Percentiles rank a stretch among this genome's conserved stretches.
Evolutionary conservation across 1,140 invertebrate species (phyloP).

Genomic region (Popillia japonica): DNA sequence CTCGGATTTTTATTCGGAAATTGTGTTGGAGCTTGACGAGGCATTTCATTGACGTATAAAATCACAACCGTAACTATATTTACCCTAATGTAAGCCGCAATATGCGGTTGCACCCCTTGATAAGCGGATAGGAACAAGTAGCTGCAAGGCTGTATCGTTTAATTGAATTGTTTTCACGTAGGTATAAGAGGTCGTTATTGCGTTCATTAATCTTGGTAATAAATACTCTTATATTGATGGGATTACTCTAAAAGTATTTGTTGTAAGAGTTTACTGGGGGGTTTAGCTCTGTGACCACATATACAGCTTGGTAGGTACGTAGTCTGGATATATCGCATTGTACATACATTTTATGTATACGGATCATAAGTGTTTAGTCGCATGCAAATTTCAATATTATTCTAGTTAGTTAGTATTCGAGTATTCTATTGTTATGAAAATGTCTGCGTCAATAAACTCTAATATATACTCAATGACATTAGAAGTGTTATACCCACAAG

Average conservation of each 20-base stretch:
- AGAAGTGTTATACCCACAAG: too few species aligned
- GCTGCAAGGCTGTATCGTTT: constrained; percentile 6
- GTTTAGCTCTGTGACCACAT: too few species aligned
- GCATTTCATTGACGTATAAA: constrained; percentile 26
- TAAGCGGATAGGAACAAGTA: neutral
- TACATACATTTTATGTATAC: too few species aligned
- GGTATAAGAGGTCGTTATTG: neutral
- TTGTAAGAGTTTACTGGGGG: neutral
- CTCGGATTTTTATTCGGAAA: constrained; percentile 28
- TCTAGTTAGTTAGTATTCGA: too few species aligned
- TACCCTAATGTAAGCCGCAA: constrained; percentile 12
- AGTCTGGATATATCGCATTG: neutral
- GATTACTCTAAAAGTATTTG: neutral
- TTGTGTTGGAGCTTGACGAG: neutral
- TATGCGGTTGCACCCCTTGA: neutral
- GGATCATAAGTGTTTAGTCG: too few species aligned
- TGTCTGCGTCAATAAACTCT: too few species aligned
- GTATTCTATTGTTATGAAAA: too few species aligned
- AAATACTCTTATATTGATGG: neutral
- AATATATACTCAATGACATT: too few species aligned
- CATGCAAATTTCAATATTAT: too few species aligned
- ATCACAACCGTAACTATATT: neutral
- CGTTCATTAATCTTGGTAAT: neutral
- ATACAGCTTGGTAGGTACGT: neutral
- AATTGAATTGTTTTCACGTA: constrained; percentile 28